Percentiles rank a stretch among this genome's conserved stretches.
Evolutionary conservation across 2,797 vertebrate species (phyloP).

Genomic region (Urophycis tenuis): DNA sequence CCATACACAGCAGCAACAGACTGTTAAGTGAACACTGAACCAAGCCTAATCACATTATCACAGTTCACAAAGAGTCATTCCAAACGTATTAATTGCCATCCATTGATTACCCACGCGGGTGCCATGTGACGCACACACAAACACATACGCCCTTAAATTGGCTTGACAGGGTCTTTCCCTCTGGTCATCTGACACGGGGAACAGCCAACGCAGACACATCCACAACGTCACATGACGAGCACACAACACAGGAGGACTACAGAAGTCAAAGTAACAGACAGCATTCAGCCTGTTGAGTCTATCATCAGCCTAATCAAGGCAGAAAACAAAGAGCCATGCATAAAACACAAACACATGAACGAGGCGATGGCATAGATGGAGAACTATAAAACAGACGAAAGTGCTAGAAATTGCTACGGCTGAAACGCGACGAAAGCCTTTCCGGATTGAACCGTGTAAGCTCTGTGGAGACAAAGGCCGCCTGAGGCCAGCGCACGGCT

Average conservation of each 20-base stretch:
- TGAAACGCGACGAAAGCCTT: neutral
- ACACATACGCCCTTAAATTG: too few species aligned
- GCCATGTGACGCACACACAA: neutral
- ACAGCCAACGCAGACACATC: neutral
- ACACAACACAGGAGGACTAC: too few species aligned
- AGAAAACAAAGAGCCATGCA: too few species aligned
- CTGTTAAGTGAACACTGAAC: neutral
- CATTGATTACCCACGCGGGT: neutral
- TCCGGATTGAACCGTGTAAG: slow-evolving; percentile 8
- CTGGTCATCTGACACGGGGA: too few species aligned
- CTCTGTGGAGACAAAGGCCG: slow-evolving; percentile 15
- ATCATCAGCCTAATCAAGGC: too few species aligned
- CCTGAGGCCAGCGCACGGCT: slow-evolving; percentile 20
- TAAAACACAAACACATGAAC: too few species aligned
- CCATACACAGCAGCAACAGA: neutral
- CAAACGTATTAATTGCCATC: neutral
- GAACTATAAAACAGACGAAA: neutral
- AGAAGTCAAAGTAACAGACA: too few species aligned
- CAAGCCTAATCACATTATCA: neutral
- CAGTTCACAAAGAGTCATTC: neutral
- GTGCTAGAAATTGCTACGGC: neutral
- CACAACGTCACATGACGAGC: too few species aligned
- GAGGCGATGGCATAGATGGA: too few species aligned
- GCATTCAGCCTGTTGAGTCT: too few species aligned
- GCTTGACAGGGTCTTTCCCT: too few species aligned